Conservation (phyloP, 1,140 invertebrate genomes). For the Drosophila tani region DNA sequence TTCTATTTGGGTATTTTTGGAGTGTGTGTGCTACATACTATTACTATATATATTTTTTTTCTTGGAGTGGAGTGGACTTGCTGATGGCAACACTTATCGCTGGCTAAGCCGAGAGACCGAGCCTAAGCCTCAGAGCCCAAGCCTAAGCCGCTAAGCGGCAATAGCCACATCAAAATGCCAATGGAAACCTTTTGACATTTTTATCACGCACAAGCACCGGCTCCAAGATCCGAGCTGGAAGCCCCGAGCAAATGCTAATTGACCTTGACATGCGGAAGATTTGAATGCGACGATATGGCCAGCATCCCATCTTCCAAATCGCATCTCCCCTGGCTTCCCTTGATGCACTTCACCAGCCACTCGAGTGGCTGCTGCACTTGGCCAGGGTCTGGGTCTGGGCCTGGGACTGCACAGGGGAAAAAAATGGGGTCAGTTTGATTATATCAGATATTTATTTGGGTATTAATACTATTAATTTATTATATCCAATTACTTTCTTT, state of each 20-base stretch:
- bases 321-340: not conserved
- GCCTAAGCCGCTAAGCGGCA: slow-evolving; percentile 67
- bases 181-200: slow-evolving; percentile 82
- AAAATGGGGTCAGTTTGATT: not conserved
- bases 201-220: slow-evolving; percentile 69
- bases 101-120: slow-evolving; percentile 39
- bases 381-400: slow-evolving; percentile 9
- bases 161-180: slow-evolving; percentile 73
- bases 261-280: slow-evolving; percentile 83
- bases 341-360: slow-evolving; percentile 64
- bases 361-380: slow-evolving; percentile 54
- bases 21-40: slow-evolving; percentile 27
- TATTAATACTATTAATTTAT: too few species aligned
- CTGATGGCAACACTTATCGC: slow-evolving; percentile 69
- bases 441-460: too few species aligned
- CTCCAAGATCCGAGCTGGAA: slow-evolving; percentile 9
- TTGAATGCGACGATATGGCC: slow-evolving; percentile 58
- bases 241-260: slow-evolving; percentile 68
- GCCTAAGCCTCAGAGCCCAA: not conserved
- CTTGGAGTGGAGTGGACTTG: slow-evolving; percentile 53
- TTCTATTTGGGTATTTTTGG: slow-evolving; percentile 6
- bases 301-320: slow-evolving; percentile 13
- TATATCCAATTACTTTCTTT: too few species aligned
- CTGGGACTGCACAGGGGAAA: not conserved
- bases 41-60: slow-evolving; percentile 13